Evolutionary conservation across 2,797 vertebrate species (phyloP), one percentile per base, ranked within the genome.

Genomic region (Dipus sagitta): DNA sequence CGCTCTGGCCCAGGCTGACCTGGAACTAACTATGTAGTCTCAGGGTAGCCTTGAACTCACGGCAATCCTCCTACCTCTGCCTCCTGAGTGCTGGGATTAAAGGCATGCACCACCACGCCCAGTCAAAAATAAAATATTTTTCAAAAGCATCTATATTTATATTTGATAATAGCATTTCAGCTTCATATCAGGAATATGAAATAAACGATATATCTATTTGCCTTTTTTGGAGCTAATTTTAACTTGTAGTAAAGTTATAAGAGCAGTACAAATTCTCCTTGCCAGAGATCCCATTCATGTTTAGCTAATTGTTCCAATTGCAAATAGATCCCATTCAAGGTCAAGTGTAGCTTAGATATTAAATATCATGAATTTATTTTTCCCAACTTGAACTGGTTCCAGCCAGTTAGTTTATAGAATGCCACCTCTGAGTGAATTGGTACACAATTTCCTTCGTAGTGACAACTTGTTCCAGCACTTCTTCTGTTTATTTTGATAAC

Each of bases 161-260:
- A 90, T 78, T 20, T 87, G 77, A 42, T 77, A 52, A 81, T 81
- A 90, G 8, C 32, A 76, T 76, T 85, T 38, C 3, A 32, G 7
- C 32, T 58, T 93, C 30, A 28, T 62, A 83, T 42, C 14, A 80
- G 64, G 62, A 81, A 1, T 32, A 60, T 11, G 71, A 54, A 52
- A 82, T 78, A 81, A 83, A 58, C 77, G 54, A 90, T 88, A 76
- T 62, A 85, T 60, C 47, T 47, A 52, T 80, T 17, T 62, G 23
- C 42, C 12, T 76, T 76, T 91, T 87, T 92, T 54, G 65, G 60
- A 94, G 54, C 47, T 88, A 77, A 85, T 79, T 93, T 93, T 72
- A 79, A 91, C 34, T 14, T 11, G 78, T 64, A 60, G 70, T 92
- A 67, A 87, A 77, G 28, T 91, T 68, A 72, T 2, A 42, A 65